Conservation (phyloP, 2,797 vertebrate species). For the Tenualosa thibaudeaui region DNA sequence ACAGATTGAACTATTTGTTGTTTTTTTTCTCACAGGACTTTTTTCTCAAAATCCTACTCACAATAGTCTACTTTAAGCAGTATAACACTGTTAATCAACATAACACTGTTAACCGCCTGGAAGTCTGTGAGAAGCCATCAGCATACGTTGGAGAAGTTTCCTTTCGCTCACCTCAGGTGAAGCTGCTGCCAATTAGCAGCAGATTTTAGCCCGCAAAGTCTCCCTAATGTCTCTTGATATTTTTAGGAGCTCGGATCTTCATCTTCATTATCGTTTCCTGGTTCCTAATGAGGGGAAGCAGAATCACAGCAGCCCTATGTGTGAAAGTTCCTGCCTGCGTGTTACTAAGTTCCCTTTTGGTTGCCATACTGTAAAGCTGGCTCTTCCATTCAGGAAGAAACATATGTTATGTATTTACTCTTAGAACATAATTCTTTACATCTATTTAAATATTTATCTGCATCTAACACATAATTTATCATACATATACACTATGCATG, state of each 20-base stretch:
- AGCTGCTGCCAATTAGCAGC: not conserved
- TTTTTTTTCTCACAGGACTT: not conserved
- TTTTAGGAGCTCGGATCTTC: not conserved
- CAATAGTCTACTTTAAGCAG: not conserved
- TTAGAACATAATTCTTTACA: too few relatives aligned
- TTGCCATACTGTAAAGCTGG: not conserved
- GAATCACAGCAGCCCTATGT: not conserved
- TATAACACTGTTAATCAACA: not conserved
- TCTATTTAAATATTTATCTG: too few relatives aligned
- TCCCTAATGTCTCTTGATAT: not conserved
- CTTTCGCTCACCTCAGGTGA: slow-evolving; percentile 3
- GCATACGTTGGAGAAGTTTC: not conserved
- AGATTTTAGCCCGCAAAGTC: not conserved
- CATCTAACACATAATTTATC: too few relatives aligned
- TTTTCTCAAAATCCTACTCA: not conserved
- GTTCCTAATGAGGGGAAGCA: not conserved
- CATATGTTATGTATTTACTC: too few relatives aligned
- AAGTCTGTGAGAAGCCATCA: not conserved
- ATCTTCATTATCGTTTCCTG: not conserved
- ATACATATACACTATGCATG: too few relatives aligned
- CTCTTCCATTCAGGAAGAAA: not conserved
- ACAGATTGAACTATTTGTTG: too few relatives aligned
- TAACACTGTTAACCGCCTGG: not conserved
- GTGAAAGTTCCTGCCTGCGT: not conserved
- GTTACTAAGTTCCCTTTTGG: not conserved